phyloP scores from a whole-genome alignment of 2,797 vertebrate genomes.

The Rhinatrema bivittatum region DNA sequence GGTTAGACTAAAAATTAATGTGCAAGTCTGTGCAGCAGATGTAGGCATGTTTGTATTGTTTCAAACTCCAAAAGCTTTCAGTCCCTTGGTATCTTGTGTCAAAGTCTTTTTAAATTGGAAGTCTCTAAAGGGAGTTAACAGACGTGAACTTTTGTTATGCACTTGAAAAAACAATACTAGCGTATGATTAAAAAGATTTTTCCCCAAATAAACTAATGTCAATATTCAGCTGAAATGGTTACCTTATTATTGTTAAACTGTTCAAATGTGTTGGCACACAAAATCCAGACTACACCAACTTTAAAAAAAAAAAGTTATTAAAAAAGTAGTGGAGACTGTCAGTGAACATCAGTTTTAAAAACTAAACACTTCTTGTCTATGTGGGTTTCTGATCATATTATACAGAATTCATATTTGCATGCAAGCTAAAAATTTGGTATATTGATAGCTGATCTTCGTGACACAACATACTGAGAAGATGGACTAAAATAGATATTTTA shows the following conservation, averaged over 20 bases:
- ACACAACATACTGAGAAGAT: too few relatives aligned
- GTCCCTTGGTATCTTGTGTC: neutral
- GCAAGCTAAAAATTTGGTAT: too few relatives aligned
- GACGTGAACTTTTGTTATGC: neutral
- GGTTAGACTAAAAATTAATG: conserved; percentile 4
- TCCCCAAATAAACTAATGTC: neutral
- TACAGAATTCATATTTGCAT: too few relatives aligned
- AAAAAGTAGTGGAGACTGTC: too few relatives aligned
- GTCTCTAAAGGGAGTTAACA: conserved; percentile 1
- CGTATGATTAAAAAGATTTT: neutral
- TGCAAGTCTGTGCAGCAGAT: conserved; percentile 1
- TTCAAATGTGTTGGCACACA: too few relatives aligned
- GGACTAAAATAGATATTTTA: too few relatives aligned
- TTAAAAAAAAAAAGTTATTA: conserved; percentile 14
- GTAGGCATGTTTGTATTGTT: conserved; percentile 8
- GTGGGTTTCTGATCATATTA: too few relatives aligned
- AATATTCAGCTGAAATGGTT: neutral
- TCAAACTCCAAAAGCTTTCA: neutral
- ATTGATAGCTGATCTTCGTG: too few relatives aligned
- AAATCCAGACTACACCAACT: neutral
- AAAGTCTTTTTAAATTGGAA: neutral
- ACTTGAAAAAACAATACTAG: neutral
- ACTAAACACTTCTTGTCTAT: too few relatives aligned
- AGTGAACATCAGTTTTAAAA: too few relatives aligned
- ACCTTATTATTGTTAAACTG: conserved; percentile 4